A percentile compares a stretch with the other conserved stretches of the same genome.
Evolutionary conservation across 2,888 invertebrate species (phyloP).

Genomic region (Notocelia uddmanniana): DNA sequence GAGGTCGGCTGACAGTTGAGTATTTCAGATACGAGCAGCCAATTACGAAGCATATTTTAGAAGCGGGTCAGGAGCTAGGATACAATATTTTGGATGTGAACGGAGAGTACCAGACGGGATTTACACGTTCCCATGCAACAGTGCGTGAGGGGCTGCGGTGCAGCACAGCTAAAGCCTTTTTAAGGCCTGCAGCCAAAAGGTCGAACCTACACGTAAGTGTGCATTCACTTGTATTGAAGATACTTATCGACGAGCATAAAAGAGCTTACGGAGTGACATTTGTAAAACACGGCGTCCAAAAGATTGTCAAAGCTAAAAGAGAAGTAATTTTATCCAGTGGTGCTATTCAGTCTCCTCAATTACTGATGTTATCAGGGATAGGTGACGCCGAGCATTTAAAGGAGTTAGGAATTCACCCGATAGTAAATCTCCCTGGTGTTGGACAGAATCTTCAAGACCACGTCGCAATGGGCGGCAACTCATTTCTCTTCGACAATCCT

Average conservation of each 20-base stretch:
- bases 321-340: slow-evolving; percentile 96
- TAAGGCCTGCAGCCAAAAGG: slow-evolving; percentile 88
- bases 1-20: slow-evolving; percentile 91
- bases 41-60: slow-evolving; percentile 88
- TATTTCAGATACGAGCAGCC: slow-evolving; percentile 89
- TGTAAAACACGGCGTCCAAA: slow-evolving; percentile 83
- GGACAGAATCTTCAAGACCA: slow-evolving; percentile 94
- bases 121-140: slow-evolving; percentile 91
- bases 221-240: slow-evolving; percentile 88
- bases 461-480: slow-evolving; percentile 91
- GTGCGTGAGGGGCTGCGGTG: slow-evolving; percentile 92
- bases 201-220: slow-evolving; percentile 91
- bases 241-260: slow-evolving; percentile 87
- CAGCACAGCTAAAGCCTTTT: slow-evolving; percentile 93
- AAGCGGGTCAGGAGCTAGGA: slow-evolving; percentile 89
- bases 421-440: slow-evolving; percentile 89
- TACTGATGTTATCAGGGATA: slow-evolving; percentile 94
- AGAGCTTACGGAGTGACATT: slow-evolving; percentile 89
- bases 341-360: slow-evolving; percentile 92
- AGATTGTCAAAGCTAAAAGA: slow-evolving; percentile 86
- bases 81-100: slow-evolving; percentile 91
- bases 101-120: slow-evolving; percentile 92
- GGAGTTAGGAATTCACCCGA: slow-evolving; percentile 86
- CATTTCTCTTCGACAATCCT: slow-evolving; percentile 89
- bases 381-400: slow-evolving; percentile 88